These are phyloP conservation scores for Anguilla obscura DNA, from an alignment of 2,797 vertebrate genomes.

Conservation along the genomic window DNA sequence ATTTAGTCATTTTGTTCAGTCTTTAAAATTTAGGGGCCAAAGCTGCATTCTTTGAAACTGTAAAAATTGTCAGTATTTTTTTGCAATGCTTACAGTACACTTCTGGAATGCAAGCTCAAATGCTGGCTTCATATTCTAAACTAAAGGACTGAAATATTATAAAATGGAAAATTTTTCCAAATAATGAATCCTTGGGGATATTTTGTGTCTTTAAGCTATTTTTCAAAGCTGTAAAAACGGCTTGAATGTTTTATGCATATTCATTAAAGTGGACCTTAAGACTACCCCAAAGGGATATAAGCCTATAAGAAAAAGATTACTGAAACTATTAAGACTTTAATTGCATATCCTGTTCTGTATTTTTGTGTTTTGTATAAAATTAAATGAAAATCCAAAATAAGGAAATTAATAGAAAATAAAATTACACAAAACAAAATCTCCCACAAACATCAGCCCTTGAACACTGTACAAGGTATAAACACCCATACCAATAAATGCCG, in stretches of 20 bases:
- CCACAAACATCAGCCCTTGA: neutral
- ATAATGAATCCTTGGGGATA: neutral
- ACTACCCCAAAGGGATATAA: conserved; percentile 36
- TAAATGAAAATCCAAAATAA: neutral
- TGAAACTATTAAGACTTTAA: conserved; percentile 11
- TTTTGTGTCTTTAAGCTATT: neutral
- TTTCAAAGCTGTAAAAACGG: neutral
- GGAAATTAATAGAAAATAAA: neutral
- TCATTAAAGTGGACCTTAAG: conserved; percentile 45
- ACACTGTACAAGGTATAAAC: neutral
- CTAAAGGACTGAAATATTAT: neutral
- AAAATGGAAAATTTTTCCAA: neutral
- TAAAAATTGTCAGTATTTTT: neutral
- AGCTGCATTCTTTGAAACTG: neutral
- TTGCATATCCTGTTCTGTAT: conserved; percentile 56
- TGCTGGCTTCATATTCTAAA: neutral
- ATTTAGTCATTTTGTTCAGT: neutral
- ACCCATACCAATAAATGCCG: neutral
- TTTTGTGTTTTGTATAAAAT: conserved; percentile 62
- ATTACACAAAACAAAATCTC: neutral
- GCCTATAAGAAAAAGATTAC: conserved; percentile 45
- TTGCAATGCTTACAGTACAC: neutral
- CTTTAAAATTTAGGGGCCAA: no score
- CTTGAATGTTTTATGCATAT: conserved; percentile 46
- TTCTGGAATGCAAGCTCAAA: neutral